phyloP scores from a whole-genome alignment of 1,140 invertebrate genomes.

The Neocloeon triangulifer region DNA sequence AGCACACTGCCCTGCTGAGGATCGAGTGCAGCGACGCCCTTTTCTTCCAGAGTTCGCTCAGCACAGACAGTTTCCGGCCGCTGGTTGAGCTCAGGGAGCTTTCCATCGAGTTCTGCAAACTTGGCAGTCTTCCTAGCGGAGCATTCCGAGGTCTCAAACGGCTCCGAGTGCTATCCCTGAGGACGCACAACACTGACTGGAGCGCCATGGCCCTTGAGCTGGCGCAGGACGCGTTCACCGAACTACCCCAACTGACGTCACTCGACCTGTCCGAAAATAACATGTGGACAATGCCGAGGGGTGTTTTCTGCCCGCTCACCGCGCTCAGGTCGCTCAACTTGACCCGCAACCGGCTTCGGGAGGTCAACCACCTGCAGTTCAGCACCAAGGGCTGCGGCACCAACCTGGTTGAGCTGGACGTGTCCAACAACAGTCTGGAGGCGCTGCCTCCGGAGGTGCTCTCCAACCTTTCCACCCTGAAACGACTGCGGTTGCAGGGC shows the following conservation, averaged over 20 bases:
- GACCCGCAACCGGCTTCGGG: slow-evolving; percentile 55
- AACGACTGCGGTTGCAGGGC: slow-evolving; percentile 36
- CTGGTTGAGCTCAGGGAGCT: slow-evolving; percentile 59
- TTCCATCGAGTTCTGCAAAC: slow-evolving; percentile 74
- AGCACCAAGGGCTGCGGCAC: slow-evolving; percentile 33
- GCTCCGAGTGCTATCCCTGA: slow-evolving; percentile 58
- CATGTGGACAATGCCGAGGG: slow-evolving; percentile 62
- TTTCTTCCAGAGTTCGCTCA: slow-evolving; percentile 69
- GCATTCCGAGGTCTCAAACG: slow-evolving; percentile 60
- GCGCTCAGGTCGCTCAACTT: slow-evolving; percentile 56
- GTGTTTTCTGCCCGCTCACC: slow-evolving; percentile 53
- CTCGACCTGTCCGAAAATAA: slow-evolving; percentile 74
- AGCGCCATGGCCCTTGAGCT: slow-evolving; percentile 62
- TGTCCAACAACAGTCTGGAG: slow-evolving; percentile 64
- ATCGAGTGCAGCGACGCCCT: slow-evolving; percentile 65
- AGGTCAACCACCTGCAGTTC: slow-evolving; percentile 53
- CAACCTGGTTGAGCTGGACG: slow-evolving; percentile 47
- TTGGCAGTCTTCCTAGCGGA: slow-evolving; percentile 63
- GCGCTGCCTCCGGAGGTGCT: slow-evolving; percentile 51
- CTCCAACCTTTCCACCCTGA: slow-evolving; percentile 37
- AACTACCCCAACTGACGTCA: slow-evolving; percentile 44
- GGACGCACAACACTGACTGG: slow-evolving; percentile 76
- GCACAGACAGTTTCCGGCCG: slow-evolving; percentile 59
- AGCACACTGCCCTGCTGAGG: slow-evolving; percentile 55
- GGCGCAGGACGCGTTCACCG: slow-evolving; percentile 46